Conservation (phyloP, 2,888 invertebrate species). For the Abrostola tripartita region DNA sequence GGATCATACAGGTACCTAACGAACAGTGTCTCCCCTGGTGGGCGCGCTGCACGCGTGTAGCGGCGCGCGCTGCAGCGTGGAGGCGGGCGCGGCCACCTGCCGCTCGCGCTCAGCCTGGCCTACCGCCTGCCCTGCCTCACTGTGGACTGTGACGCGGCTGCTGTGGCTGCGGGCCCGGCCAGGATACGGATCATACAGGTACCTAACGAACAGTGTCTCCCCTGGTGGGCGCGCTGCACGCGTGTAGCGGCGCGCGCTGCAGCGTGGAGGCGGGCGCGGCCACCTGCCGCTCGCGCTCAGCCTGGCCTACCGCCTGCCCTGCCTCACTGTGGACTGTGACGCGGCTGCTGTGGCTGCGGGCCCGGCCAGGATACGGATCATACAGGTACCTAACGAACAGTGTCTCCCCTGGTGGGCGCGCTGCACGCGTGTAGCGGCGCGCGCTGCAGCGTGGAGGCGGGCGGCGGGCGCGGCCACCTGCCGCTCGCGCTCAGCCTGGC, state of each 20-base stretch:
- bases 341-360: conserved; percentile 82
- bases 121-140: conserved; percentile 93
- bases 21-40: conserved; percentile 89
- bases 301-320: conserved; percentile 91
- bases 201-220: conserved; percentile 87
- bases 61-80: conserved; percentile 93
- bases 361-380: conserved; percentile 89
- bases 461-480: conserved; percentile 96
- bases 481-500: conserved; percentile 92
- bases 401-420: conserved; percentile 89
- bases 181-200: conserved; percentile 89
- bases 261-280: conserved; percentile 96
- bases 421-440: conserved; percentile 89
- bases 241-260: conserved; percentile 91
- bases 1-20: conserved; percentile 78
- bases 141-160: conserved; percentile 91
- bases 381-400: conserved; percentile 87
- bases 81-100: conserved; percentile 95
- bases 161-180: conserved; percentile 86
- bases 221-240: conserved; percentile 86
- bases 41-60: conserved; percentile 88
- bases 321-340: conserved; percentile 95
- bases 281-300: conserved; percentile 93
- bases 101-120: conserved; percentile 91
- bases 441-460: conserved; percentile 94